Conservation (phyloP, 1,140 invertebrate species). For the Trachymyrmex septentrionalis region DNA sequence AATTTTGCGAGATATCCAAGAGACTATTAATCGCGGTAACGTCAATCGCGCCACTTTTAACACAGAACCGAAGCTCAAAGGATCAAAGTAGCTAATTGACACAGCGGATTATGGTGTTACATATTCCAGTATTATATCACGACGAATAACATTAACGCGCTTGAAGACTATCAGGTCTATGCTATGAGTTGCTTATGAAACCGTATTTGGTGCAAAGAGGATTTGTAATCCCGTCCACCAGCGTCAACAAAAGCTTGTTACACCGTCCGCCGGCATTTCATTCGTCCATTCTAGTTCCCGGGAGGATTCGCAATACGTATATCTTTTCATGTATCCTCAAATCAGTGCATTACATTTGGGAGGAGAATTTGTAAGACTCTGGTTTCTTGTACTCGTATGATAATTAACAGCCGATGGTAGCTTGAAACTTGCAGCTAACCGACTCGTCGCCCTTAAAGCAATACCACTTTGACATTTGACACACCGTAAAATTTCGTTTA, state of each 20-base stretch:
- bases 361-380: slow-evolving; percentile 26
- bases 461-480: slow-evolving; percentile 42
- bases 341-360: not conserved
- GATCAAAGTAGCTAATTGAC: slow-evolving; percentile 48
- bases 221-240: slow-evolving; percentile 52
- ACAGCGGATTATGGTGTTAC: slow-evolving; percentile 2
- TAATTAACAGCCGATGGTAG: slow-evolving; percentile 44
- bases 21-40: slow-evolving; percentile 8
- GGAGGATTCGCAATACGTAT: not conserved
- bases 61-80: slow-evolving; percentile 8
- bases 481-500: slow-evolving; percentile 24
- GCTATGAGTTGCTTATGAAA: slow-evolving; percentile 51
- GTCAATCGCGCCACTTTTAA: slow-evolving; percentile 17
- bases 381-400: slow-evolving; percentile 33
- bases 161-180: not conserved
- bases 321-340: not conserved
- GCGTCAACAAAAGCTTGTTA: slow-evolving; percentile 52
- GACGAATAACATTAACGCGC: slow-evolving; percentile 34
- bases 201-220: slow-evolving; percentile 48
- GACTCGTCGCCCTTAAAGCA: not conserved
- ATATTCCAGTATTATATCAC: slow-evolving; percentile 9
- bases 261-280: not conserved
- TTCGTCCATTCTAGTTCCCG: not conserved
- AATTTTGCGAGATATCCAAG: slow-evolving; percentile 15
- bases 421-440: slow-evolving; percentile 17